Base-by-base conservation (phyloP, 1,140 invertebrate genomes). In the Eubasilissa regina region DNA sequence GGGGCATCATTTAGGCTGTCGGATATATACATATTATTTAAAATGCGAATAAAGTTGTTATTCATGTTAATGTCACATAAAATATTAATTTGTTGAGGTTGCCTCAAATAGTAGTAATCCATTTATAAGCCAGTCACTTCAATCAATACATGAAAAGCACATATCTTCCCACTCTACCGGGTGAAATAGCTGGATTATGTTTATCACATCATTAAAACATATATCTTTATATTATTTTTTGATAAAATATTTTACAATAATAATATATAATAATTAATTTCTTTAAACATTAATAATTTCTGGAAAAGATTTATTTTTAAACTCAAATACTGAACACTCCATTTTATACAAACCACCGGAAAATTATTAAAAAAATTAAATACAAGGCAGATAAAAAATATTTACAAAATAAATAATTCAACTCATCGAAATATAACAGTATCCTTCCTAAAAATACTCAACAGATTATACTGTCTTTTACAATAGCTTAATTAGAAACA, bases 11-110 rank as follows among this genome's bases (percentile, higher is more conserved):
- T 77, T 55, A 64, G 25, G 58, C 17, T 55, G 48, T 68, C 72
- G 12, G 25, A 80, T 83, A 83, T 83, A 55, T 83, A 83, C 81
- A 83, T 55, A 64, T 62, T 77, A 64, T 17, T 35, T 66, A 60
- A 77, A 60, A 75, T 74, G 56, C 17, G 53, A 76, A 77, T 77
- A 77, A 68, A 77, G 51, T 60, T 77, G 6, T 6, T 35, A 60
- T 77, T 64, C 55, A 75, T 55, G 44, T 55, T 21, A 8, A 44
- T 35, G 9, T 62, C 45, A 62, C 74, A 75, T 48, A 75, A 60
- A 75, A 62, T 62, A 75, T 75, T 35, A 35, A 35, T 35, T 62
- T 75, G 53, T 56, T 11, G 74, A 75, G 74, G 74, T 75, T 75
- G 74, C 74, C 74, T 75, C 74, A 73, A 47, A 55, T 25, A 13